Conservation (phyloP, 2,797 vertebrate species). For the Anguilla megastoma region DNA sequence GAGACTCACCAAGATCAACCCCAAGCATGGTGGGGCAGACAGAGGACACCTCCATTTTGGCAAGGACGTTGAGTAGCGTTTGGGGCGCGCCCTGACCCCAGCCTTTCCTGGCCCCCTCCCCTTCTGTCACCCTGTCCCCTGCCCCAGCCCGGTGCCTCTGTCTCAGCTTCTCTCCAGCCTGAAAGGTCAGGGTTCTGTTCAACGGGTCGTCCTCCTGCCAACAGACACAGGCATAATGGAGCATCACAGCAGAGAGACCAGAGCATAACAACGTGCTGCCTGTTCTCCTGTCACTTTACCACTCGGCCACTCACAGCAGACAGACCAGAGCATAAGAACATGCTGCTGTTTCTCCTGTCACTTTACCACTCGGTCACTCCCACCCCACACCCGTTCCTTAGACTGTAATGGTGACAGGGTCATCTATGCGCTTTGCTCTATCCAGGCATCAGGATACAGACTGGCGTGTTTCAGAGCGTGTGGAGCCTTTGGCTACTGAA, state of each 20-base stretch:
- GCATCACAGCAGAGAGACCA: background rate
- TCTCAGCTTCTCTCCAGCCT: conserved; percentile 64
- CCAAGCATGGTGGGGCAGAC: conserved; percentile 24
- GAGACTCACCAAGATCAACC: conserved; percentile 46
- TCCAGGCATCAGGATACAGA: background rate
- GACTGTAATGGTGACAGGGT: background rate
- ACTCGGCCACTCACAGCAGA: background rate
- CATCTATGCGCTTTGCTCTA: background rate
- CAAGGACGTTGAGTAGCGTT: conserved; percentile 64
- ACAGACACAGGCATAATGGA: background rate
- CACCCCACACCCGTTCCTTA: background rate
- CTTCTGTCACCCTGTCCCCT: conserved; percentile 19
- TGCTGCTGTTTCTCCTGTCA: background rate
- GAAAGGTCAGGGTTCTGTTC: conserved; percentile 71
- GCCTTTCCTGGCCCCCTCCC: conserved; percentile 46
- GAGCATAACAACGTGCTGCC: background rate
- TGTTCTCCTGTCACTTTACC: background rate
- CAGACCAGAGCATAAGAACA: background rate
- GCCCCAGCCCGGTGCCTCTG: conserved; percentile 52
- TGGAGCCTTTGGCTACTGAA: background rate
- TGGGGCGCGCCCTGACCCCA: conserved; percentile 63
- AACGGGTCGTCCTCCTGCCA: conserved; percentile 68
- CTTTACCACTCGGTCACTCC: background rate
- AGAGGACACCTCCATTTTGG: conserved; percentile 60
- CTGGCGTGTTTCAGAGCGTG: too few species aligned